Percentiles rank a stretch among this genome's conserved stretches.
phyloP scores from a whole-genome alignment of 2,113 vertebrate genomes.

The Platichthys stellatus region DNA sequence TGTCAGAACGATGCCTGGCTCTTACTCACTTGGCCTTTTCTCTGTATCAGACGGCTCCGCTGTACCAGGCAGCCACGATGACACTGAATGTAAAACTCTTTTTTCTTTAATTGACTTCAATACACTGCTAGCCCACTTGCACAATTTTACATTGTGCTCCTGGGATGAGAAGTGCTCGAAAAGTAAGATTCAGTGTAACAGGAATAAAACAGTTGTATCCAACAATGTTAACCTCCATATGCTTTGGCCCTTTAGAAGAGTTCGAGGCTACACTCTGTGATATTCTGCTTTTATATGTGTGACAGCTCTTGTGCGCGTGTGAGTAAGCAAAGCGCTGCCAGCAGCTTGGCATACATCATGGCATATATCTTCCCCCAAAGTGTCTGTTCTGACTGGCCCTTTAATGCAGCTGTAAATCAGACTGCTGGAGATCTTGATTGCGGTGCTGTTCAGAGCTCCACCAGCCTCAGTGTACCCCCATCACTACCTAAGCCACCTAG shows the following conservation, averaged over 20 bases:
- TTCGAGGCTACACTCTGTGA: constrained; percentile 28
- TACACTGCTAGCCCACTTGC: not conserved
- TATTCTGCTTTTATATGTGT: constrained; percentile 21
- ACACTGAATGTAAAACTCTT: constrained; percentile 11
- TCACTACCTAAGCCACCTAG: constrained; percentile 6
- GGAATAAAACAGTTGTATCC: constrained; percentile 3
- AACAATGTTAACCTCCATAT: constrained; percentile 43
- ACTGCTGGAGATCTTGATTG: constrained; percentile 47
- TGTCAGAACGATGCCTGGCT: constrained; percentile 51
- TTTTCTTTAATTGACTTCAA: not conserved
- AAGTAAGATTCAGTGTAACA: constrained; percentile 1
- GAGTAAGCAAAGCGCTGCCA: constrained; percentile 53
- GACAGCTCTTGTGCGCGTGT: constrained; percentile 19
- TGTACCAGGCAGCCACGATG: constrained; percentile 29
- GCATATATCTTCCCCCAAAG: constrained; percentile 67
- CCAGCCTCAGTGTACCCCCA: constrained; percentile 29
- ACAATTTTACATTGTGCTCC: constrained; percentile 2
- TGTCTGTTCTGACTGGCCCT: constrained; percentile 59
- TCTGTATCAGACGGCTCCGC: not conserved
- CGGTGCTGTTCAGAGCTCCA: constrained; percentile 28
- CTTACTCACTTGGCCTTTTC: constrained; percentile 15
- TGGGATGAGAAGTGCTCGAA: not conserved
- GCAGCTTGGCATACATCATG: constrained; percentile 46
- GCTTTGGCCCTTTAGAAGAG: constrained; percentile 7
- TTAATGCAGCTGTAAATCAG: constrained; percentile 75